Conservation (phyloP, 92 coral and sea anemone species). For the Actinostola sp. region DNA sequence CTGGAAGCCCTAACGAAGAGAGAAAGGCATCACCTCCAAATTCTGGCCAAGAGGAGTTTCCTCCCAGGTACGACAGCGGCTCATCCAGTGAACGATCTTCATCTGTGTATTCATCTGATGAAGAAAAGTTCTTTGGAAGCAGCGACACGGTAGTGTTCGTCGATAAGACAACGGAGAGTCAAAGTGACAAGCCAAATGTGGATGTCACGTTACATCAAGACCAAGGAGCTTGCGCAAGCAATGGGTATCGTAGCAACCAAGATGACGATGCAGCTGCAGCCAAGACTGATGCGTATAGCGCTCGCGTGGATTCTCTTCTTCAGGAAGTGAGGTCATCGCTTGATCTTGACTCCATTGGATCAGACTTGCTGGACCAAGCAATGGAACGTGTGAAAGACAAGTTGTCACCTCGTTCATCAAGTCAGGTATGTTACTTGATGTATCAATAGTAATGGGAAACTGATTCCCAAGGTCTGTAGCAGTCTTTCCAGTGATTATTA, state of each 20-base stretch:
- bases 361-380: conserved; percentile 89
- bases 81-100: conserved; percentile 44
- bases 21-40: not conserved
- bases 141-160: conserved; percentile 74
- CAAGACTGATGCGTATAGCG: conserved; percentile 37
- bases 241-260: conserved; percentile 1
- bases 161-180: conserved; percentile 32
- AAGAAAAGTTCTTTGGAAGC: conserved; percentile 70
- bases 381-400: conserved; percentile 81
- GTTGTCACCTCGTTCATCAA: conserved; percentile 69
- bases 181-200: conserved; percentile 36
- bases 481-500: too few relatives aligned
- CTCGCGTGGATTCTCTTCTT: conserved; percentile 68
- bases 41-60: conserved; percentile 18
- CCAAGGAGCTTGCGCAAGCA: conserved; percentile 16
- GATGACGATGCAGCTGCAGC: conserved; percentile 7
- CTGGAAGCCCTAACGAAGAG: not conserved
- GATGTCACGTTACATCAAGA: not conserved
- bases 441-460: too few relatives aligned
- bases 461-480: too few relatives aligned
- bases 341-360: conserved; percentile 69
- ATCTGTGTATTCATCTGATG: conserved; percentile 72
- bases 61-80: conserved; percentile 24
- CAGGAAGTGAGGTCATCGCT: conserved; percentile 66
- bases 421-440: too few relatives aligned